Evolutionary conservation across 2,113 vertebrate genomes (phyloP).

Genomic region (Arvicanthis niloticus): DNA sequence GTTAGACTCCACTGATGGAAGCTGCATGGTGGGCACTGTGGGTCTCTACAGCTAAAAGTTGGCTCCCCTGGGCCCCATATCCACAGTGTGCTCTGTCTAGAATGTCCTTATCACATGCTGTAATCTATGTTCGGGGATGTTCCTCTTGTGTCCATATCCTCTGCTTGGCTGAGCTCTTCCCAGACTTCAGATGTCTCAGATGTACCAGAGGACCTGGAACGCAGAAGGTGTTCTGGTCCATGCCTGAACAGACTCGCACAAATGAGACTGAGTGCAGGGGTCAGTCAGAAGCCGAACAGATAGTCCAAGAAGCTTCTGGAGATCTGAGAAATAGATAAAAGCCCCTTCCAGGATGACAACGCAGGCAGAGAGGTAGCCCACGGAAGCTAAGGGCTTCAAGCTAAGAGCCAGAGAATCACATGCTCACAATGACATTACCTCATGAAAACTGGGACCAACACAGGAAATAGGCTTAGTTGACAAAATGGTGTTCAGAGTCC

Average conservation of each 20-base stretch:
- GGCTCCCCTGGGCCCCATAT: background rate
- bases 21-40: background rate
- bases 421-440: background rate
- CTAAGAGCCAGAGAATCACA: background rate
- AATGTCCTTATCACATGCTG: background rate
- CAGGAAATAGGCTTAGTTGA: background rate
- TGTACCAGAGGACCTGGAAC: background rate
- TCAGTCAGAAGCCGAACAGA: background rate
- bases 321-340: background rate
- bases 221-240: background rate
- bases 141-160: too few relatives aligned
- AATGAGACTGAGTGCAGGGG: background rate
- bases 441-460: background rate
- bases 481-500: background rate
- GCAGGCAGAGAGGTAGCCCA: too few relatives aligned
- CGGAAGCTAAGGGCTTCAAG: background rate
- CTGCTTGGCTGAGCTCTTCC: background rate
- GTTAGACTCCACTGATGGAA: background rate
- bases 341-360: background rate
- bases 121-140: background rate
- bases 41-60: background rate
- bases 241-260: background rate
- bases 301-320: background rate
- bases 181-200: background rate
- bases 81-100: background rate